These are phyloP conservation scores for Globia sparganii DNA, from an alignment of 2,888 invertebrate genomes.

Conservation along the genomic window DNA sequence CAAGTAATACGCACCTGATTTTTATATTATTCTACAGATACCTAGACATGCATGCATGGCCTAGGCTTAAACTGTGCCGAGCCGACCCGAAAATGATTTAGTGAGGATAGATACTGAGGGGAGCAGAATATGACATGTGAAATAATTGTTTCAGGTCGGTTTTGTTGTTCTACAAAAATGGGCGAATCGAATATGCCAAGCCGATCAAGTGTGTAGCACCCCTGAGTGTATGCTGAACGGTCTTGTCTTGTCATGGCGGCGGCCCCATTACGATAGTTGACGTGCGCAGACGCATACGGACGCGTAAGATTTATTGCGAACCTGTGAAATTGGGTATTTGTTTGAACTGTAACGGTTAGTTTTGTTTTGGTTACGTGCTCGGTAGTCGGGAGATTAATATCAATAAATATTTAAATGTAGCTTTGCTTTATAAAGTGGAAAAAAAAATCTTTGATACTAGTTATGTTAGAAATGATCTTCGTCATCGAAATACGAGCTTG, in stretches of 20 bases:
- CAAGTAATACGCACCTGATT: too few relatives aligned
- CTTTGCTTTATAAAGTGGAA: not conserved
- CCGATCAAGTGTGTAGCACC: not conserved
- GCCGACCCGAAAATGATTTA: not conserved
- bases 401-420: not conserved
- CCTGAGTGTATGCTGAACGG: conserved; percentile 35
- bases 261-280: conserved; percentile 61
- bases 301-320: conserved; percentile 58
- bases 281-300: conserved; percentile 58
- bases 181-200: not conserved
- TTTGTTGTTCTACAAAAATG: not conserved
- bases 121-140: not conserved
- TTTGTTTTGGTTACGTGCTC: conserved; percentile 32
- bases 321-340: conserved; percentile 52
- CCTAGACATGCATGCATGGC: too few relatives aligned
- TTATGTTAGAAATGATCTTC: too few relatives aligned
- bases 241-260: conserved; percentile 48
- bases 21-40: not conserved
- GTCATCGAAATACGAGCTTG: too few relatives aligned
- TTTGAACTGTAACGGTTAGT: conserved; percentile 43
- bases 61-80: not conserved
- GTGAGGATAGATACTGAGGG: not conserved
- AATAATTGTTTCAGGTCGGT: not conserved
- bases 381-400: not conserved
- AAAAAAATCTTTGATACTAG: not conserved